Evolutionary conservation across 92 coral and sea anemone species (phyloP).

Genomic region (Zoanthus gigantus): DNA sequence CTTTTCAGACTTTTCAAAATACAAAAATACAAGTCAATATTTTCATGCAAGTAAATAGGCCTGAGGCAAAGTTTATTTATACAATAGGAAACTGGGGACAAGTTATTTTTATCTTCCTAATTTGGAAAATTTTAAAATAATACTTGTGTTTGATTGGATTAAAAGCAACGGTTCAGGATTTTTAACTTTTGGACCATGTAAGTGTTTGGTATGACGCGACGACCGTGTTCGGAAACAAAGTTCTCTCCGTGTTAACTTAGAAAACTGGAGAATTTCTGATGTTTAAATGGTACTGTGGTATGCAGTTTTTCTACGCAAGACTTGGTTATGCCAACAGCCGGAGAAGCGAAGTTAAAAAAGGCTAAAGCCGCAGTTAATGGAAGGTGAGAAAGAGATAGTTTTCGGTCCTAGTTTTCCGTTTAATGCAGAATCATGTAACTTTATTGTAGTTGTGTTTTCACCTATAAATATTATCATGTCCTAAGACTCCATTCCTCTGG

Average conservation of each 20-base stretch:
- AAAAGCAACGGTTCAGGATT: constrained; percentile 42
- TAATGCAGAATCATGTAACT: neutral
- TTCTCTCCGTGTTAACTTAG: neutral
- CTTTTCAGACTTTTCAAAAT: too few species aligned
- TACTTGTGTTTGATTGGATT: constrained; percentile 17
- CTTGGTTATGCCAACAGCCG: constrained; percentile 48
- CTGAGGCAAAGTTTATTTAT: neutral
- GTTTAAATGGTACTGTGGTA: neutral
- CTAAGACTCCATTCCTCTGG: too few species aligned
- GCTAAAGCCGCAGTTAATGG: constrained; percentile 4
- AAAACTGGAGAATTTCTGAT: constrained; percentile 12
- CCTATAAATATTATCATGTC: too few species aligned
- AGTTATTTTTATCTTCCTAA: neutral
- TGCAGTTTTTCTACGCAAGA: constrained; percentile 8
- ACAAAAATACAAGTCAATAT: too few species aligned
- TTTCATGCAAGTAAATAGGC: neutral
- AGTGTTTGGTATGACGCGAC: constrained; percentile 25
- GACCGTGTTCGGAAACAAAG: neutral
- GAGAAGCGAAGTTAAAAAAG: constrained; percentile 49
- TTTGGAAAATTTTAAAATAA: constrained; percentile 20
- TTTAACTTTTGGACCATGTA: constrained; percentile 49
- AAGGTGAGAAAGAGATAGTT: constrained; percentile 8
- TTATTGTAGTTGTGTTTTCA: neutral
- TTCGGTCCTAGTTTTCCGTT: neutral
- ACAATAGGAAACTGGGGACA: neutral